Evolutionary conservation across 2,888 invertebrate genomes (phyloP).

Genomic region (Macaria notata): DNA sequence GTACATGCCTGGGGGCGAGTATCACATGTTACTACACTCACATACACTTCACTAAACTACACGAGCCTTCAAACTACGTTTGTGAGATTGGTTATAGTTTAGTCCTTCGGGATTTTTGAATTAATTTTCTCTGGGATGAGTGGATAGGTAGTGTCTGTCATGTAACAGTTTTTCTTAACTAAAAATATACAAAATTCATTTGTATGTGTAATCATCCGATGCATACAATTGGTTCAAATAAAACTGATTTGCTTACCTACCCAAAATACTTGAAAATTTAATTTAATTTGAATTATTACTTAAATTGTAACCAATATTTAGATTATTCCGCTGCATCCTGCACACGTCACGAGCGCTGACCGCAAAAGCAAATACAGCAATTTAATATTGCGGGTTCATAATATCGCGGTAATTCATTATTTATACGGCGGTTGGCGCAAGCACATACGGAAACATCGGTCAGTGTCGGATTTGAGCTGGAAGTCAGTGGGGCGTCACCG

Average conservation of each 20-base stretch:
- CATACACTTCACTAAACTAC: conserved; percentile 11
- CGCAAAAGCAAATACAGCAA: conserved; percentile 31
- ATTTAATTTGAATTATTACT: not conserved
- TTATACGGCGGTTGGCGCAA: conserved; percentile 28
- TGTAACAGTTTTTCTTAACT: too few species aligned
- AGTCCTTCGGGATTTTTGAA: too few species aligned
- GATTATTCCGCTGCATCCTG: not conserved
- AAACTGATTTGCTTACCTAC: too few species aligned
- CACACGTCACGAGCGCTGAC: conserved; percentile 29
- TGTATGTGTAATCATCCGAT: too few species aligned
- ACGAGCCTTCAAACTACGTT: conserved; percentile 7
- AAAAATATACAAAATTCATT: too few species aligned
- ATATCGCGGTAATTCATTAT: conserved; percentile 33
- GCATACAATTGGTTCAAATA: too few species aligned
- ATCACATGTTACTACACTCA: conserved; percentile 16
- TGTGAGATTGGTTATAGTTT: not conserved
- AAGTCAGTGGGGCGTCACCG: too few species aligned
- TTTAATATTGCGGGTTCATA: conserved; percentile 33
- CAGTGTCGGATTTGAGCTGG: conserved; percentile 1
- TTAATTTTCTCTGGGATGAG: too few species aligned
- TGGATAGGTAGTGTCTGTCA: too few species aligned
- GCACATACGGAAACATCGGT: conserved; percentile 17
- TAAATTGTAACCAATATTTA: not conserved
- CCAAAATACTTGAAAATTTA: too few species aligned
- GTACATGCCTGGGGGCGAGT: conserved; percentile 9